Conservation (phyloP, 2,113 vertebrate species). For the Rhinopomastus cyanomelas region DNA sequence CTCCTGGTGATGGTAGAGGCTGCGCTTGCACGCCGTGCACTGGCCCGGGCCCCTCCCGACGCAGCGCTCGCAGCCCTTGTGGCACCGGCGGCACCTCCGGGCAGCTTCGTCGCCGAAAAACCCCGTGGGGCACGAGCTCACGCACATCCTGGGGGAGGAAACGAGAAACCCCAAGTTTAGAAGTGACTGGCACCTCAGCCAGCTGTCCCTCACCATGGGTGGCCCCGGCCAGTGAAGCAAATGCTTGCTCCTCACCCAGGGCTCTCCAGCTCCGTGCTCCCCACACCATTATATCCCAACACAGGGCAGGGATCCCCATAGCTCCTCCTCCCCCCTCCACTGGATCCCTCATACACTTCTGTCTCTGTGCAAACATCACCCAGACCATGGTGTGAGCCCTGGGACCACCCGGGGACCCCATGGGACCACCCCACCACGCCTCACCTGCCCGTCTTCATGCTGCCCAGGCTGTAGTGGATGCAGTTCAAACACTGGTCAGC, state of each 20-base stretch:
- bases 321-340: neutral
- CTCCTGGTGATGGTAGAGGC: conserved; percentile 79
- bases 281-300: neutral
- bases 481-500: conserved; percentile 90
- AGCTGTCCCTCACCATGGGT: neutral
- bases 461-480: conserved; percentile 88
- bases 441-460: conserved; percentile 83
- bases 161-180: rapidly evolving
- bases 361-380: neutral
- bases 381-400: rapidly evolving
- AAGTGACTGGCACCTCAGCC: neutral
- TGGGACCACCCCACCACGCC: rapidly evolving
- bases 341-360: neutral
- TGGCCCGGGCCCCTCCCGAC: conserved; percentile 54
- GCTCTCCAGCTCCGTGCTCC: neutral
- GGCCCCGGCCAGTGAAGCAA: neutral
- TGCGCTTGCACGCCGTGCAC: conserved; percentile 82
- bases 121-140: conserved; percentile 83
- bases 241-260: neutral
- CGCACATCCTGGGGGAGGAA: conserved; percentile 79
- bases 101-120: conserved; percentile 76
- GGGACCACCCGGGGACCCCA: rapidly evolving
- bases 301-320: neutral
- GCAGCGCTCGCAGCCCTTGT: conserved; percentile 85
- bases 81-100: conserved; percentile 82